Evolutionary conservation across 37 sponge, comb jelly and placozoan genomes (phyloP).

Genomic region (Geodia barretti): DNA sequence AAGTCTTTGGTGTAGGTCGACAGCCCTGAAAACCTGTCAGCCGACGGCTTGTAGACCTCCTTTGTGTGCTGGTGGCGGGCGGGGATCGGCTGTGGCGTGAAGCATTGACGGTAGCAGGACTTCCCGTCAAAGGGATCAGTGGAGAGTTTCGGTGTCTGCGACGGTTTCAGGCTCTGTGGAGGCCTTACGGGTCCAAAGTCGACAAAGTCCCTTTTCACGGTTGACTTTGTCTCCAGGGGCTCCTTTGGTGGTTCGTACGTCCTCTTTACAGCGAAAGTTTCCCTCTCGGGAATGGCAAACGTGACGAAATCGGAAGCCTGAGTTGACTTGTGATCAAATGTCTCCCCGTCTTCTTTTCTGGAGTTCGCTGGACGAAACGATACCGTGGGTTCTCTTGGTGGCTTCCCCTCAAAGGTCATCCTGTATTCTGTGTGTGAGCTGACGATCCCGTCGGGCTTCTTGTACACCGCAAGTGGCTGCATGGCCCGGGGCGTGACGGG

Average conservation of each 20-base stretch:
- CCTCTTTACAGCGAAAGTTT: constrained; percentile 15
- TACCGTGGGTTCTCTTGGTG: constrained; percentile 29
- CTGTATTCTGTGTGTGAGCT: constrained; percentile 56
- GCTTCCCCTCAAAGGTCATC: constrained; percentile 34
- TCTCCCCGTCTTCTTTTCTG: neutral
- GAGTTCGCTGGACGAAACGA: constrained; percentile 25
- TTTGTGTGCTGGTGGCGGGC: constrained; percentile 24
- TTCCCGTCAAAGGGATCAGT: constrained; percentile 62
- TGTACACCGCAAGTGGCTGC: constrained; percentile 30
- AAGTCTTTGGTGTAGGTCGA: constrained; percentile 60
- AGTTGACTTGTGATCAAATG: constrained; percentile 50
- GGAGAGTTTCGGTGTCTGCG: constrained; percentile 20
- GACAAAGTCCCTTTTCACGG: constrained; percentile 50
- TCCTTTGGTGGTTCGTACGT: constrained; percentile 66
- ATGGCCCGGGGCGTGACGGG: constrained; percentile 18
- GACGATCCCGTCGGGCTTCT: constrained; percentile 47
- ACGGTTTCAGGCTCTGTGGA: constrained; percentile 51
- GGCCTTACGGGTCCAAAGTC: constrained; percentile 16
- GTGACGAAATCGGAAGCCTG: constrained; percentile 55
- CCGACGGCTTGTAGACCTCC: constrained; percentile 49
- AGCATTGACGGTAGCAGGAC: constrained; percentile 41
- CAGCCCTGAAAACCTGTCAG: constrained; percentile 25
- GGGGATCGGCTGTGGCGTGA: constrained; percentile 40
- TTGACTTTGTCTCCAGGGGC: constrained; percentile 45
- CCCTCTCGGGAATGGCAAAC: constrained; percentile 22